Evolutionary conservation across 1,140 invertebrate species (phyloP).

Genomic region (Phthorimaea operculella): DNA sequence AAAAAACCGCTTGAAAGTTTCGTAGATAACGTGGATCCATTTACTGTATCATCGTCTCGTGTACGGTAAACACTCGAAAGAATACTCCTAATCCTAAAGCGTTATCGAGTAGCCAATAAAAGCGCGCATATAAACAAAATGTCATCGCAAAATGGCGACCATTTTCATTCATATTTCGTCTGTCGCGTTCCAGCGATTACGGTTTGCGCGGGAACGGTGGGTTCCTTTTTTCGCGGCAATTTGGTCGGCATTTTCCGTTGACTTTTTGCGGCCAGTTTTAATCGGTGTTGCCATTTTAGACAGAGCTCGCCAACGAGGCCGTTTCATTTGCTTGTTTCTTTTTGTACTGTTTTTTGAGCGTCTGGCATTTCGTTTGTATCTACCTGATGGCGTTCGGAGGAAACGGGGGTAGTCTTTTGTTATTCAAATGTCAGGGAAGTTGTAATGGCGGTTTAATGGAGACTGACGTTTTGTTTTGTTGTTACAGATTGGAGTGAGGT

Average conservation of each 20-base stretch:
- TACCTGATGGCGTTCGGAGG: neutral
- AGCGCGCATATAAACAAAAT: conserved; percentile 29
- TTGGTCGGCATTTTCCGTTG: conserved; percentile 34
- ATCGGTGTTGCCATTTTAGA: conserved; percentile 49
- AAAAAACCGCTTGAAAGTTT: neutral
- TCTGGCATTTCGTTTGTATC: conserved; percentile 3
- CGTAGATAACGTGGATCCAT: neutral
- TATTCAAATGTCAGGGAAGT: conserved; percentile 3
- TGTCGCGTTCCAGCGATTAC: conserved; percentile 45
- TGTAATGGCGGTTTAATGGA: conserved; percentile 1
- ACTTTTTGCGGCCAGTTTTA: conserved; percentile 54
- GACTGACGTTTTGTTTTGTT: conserved; percentile 12
- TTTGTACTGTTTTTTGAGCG: conserved; percentile 21
- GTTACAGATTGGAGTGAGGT: conserved; percentile 37
- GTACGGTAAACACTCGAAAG: neutral
- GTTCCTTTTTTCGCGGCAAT: conserved; percentile 48
- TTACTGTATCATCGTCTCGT: neutral
- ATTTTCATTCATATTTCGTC: conserved; percentile 43
- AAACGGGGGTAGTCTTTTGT: neutral
- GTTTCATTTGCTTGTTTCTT: conserved; percentile 36
- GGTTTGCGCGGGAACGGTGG: conserved; percentile 27
- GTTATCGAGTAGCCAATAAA: conserved; percentile 32
- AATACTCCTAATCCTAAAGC: neutral
- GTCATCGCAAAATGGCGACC: conserved; percentile 30
- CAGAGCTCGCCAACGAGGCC: conserved; percentile 23